Evolutionary conservation across 2,113 vertebrate genomes (phyloP), one percentile per base, ranked within the genome.

Genomic region (Castor canadensis): DNA sequence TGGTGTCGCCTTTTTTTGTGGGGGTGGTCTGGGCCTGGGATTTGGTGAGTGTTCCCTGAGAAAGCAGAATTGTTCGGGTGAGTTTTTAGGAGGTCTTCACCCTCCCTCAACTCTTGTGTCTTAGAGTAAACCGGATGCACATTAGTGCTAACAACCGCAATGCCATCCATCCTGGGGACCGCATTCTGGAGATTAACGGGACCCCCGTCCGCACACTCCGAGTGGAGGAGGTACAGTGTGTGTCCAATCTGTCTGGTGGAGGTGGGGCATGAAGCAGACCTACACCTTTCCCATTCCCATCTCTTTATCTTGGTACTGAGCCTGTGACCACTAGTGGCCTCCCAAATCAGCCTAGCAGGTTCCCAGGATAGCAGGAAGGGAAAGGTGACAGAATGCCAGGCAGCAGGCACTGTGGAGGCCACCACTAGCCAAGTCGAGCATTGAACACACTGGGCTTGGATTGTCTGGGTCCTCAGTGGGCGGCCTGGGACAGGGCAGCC

Each of bases 161-260:
- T 1, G 99, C 99, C 97, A 99, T 99, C 98, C 99, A 99, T 82
- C 99, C 99, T 9, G 99, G 99, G 26, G 99, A 99, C 98, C 98
- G 99, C 38, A 99, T 99, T 97, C 98, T 99, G 97, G 99, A 99
- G 98, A 99, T 99, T 87, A 99, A 99, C 7, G 99, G 99, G 93
- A 98, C 98, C 96, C 99, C 99, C 0, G 99, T 99, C 67, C 98
- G 98, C 64, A 98, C 99, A 0, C 83, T 99, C 66, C 98, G 98
- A 96, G 98, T 99, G 76, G 99, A 99, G 35, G 99, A 99, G 99
- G 99, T 99, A 97, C 9, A 47, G 20, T 77, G 28, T 76, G 52
- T 91, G 52, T 79, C 12, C 47, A 17, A 8, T 67, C n/a, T 79
- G n/a, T 82, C 84, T 62, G 45, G 1, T 40, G 54, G 76, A 49